Evolutionary conservation across 2,797 vertebrate genomes (phyloP).

Genomic region (Crenichthys baileyi): DNA sequence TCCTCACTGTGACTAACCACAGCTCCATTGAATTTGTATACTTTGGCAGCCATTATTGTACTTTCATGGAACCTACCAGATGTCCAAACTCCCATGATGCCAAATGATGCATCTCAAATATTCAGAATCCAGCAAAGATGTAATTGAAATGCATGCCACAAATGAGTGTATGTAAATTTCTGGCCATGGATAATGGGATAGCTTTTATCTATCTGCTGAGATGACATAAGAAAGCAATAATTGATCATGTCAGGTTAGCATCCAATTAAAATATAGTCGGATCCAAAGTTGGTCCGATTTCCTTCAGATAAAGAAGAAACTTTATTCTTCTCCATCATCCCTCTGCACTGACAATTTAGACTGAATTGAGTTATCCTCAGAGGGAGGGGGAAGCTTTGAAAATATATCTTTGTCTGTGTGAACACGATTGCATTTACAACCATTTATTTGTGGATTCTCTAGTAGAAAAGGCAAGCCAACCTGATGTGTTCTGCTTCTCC

Average conservation of each 20-base stretch:
- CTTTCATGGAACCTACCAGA: conserved; percentile 28
- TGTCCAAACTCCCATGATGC: conserved; percentile 32
- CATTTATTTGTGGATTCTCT: conserved; percentile 91
- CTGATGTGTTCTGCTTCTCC: conserved; percentile 80
- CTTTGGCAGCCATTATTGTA: neutral
- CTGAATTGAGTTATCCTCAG: conserved; percentile 66
- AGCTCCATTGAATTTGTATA: conserved; percentile 55
- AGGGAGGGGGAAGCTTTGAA: conserved; percentile 72
- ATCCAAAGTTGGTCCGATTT: conserved; percentile 6
- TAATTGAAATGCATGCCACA: neutral
- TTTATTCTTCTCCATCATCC: conserved; percentile 51
- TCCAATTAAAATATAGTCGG: neutral
- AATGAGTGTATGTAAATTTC: neutral
- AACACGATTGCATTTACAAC: conserved; percentile 85
- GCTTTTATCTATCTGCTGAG: conserved; percentile 7
- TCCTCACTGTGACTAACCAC: conserved; percentile 56
- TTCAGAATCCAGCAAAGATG: neutral
- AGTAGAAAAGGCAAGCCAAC: conserved; percentile 83
- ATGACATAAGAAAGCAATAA: conserved; percentile 48
- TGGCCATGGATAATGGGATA: neutral
- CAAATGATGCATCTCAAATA: conserved; percentile 16
- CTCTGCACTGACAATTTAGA: conserved; percentile 65
- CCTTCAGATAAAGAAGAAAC: conserved; percentile 37
- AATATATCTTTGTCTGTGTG: conserved; percentile 84
- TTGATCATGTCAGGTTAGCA: conserved; percentile 53